These are phyloP conservation scores for Paralichthys olivaceus DNA, from an alignment of 2,113 vertebrate genomes.

Conservation along the genomic window DNA sequence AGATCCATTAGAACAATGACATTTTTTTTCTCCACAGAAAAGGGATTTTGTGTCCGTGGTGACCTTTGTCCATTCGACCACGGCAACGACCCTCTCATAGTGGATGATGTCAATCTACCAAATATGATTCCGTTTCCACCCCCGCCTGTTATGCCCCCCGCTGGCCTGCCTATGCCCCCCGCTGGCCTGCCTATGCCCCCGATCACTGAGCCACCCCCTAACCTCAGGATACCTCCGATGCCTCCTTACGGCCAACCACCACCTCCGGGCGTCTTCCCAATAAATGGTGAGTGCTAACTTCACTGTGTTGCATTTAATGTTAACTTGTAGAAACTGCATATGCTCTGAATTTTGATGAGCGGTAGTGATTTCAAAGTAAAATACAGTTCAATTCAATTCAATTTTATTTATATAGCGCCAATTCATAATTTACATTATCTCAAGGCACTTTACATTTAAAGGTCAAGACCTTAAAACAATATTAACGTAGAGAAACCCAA, in stretches of 20 bases:
- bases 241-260: slow-evolving; percentile 88
- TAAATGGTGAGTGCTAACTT: slow-evolving; percentile 84
- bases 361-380: too few relatives aligned
- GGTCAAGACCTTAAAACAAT: too few relatives aligned
- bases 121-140: slow-evolving; percentile 97
- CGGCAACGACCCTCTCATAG: slow-evolving; percentile 93
- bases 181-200: slow-evolving; percentile 81
- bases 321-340: not conserved
- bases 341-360: not conserved
- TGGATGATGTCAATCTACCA: slow-evolving; percentile 94
- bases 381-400: too few relatives aligned
- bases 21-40: slow-evolving; percentile 82
- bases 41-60: slow-evolving; percentile 97
- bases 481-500: too few relatives aligned
- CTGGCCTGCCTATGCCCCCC: slow-evolving; percentile 83
- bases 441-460: too few relatives aligned
- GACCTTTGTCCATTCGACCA: slow-evolving; percentile 97
- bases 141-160: slow-evolving; percentile 86
- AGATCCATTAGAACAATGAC: too few relatives aligned
- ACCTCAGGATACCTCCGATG: slow-evolving; percentile 85
- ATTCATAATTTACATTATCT: too few relatives aligned
- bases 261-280: slow-evolving; percentile 91
- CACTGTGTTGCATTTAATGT: not conserved
- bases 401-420: too few relatives aligned
- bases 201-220: slow-evolving; percentile 75